A percentile compares a stretch with the other conserved stretches of the same genome.
These are phyloP conservation scores for Griposia aprilina DNA, from an alignment of 2,888 invertebrate genomes.

Conservation along the genomic window DNA sequence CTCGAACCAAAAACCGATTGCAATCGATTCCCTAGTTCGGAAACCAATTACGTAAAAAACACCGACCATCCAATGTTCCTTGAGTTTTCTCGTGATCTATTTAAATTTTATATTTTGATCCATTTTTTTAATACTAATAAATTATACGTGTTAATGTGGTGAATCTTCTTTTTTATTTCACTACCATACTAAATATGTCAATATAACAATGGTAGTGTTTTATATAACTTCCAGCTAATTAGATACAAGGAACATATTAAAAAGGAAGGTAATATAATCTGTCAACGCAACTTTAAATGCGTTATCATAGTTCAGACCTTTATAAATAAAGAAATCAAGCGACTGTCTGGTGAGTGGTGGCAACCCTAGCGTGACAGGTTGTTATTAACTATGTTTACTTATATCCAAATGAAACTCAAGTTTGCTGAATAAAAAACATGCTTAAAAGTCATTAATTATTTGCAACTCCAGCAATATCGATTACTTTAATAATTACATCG, in stretches of 20 bases:
- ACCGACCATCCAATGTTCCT: too few relatives aligned
- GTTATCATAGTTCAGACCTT: not conserved
- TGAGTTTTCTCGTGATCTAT: too few relatives aligned
- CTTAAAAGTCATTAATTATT: slow-evolving; percentile 54
- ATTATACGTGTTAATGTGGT: too few relatives aligned
- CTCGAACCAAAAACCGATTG: too few relatives aligned
- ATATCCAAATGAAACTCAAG: slow-evolving; percentile 35
- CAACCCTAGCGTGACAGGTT: slow-evolving; percentile 33
- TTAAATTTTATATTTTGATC: too few relatives aligned
- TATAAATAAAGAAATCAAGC: not conserved
- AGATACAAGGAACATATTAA: not conserved
- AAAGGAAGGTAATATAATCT: not conserved
- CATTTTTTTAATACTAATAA: too few relatives aligned
- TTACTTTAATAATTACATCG: slow-evolving; percentile 80
- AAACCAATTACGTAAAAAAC: too few relatives aligned
- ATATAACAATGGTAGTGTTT: not conserved
- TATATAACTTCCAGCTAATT: not conserved
- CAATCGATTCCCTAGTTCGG: too few relatives aligned
- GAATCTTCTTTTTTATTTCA: too few relatives aligned
- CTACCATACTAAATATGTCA: not conserved
- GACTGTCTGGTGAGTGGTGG: not conserved
- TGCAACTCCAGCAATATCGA: slow-evolving; percentile 72
- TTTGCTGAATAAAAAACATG: slow-evolving; percentile 38
- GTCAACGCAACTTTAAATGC: not conserved
- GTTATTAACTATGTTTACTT: slow-evolving; percentile 40